phyloP scores from a whole-genome alignment of 2,113 vertebrate genomes.

The Oenanthe melanoleuca region DNA sequence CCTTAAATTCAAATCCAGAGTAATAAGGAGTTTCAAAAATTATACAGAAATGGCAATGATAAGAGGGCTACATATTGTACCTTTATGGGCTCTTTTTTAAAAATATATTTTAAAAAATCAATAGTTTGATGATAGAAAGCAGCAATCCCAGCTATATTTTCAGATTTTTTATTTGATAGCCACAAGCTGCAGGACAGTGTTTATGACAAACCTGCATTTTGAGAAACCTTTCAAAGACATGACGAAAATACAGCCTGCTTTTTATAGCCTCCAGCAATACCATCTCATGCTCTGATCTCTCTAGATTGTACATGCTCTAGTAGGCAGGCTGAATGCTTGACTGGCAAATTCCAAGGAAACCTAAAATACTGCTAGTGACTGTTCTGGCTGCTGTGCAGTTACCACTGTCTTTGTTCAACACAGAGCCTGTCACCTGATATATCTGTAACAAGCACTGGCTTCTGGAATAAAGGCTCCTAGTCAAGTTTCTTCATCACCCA shows the following conservation, averaged over 20 bases:
- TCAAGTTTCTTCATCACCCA: background rate
- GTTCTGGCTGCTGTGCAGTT: background rate
- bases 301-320: conserved; percentile 4
- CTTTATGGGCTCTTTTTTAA: accelerated
- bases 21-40: background rate
- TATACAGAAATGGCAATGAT: background rate
- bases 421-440: background rate
- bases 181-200: background rate
- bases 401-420: background rate
- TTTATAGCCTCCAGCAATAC: conserved; percentile 37
- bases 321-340: background rate
- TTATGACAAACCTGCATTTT: conserved; percentile 8
- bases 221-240: conserved; percentile 16
- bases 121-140: background rate
- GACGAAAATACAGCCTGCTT: background rate
- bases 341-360: conserved; percentile 18
- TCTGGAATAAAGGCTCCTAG: background rate
- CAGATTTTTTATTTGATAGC: background rate
- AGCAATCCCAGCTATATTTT: background rate
- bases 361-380: background rate
- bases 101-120: background rate
- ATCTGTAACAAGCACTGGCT: background rate
- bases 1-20: background rate
- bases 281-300: conserved; percentile 35
- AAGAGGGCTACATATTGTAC: background rate